phyloP scores from a whole-genome alignment of 2,888 invertebrate genomes.

The Melieria omissa region DNA sequence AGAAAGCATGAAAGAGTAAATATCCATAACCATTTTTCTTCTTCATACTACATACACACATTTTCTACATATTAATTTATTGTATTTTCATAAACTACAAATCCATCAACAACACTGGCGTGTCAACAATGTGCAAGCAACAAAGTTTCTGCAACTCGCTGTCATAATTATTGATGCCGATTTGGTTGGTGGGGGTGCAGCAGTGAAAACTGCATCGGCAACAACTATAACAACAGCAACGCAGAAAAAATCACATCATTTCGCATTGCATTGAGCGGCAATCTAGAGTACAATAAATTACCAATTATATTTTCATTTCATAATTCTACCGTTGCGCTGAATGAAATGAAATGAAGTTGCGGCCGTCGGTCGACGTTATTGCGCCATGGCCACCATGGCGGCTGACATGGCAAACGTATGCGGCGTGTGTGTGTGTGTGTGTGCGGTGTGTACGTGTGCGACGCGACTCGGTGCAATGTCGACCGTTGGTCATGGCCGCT shows the following conservation, averaged over 20 bases:
- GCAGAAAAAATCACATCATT: background rate
- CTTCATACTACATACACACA: no score
- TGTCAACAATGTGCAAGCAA: no score
- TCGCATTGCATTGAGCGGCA: constrained; percentile 10
- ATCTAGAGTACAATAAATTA: constrained; percentile 45
- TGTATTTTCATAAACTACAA: no score
- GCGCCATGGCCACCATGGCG: no score
- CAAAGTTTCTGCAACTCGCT: no score
- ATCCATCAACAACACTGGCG: no score
- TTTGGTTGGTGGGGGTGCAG: background rate
- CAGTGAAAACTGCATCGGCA: no score
- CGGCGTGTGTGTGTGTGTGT: background rate
- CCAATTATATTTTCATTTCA: constrained; percentile 46
- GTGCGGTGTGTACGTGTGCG: background rate
- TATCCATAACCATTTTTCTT: no score
- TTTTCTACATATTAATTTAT: no score
- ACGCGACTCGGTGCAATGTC: no score
- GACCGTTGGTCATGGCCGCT: background rate
- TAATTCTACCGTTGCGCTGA: constrained; percentile 35
- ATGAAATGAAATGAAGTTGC: constrained; percentile 31
- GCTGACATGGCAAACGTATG: background rate
- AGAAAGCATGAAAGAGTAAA: no score
- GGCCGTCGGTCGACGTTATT: background rate
- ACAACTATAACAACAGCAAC: no score
- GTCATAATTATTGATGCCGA: background rate